Base-by-base conservation (phyloP, 2,888 invertebrate genomes). In the Pachycephus smyrnensis region DNA sequence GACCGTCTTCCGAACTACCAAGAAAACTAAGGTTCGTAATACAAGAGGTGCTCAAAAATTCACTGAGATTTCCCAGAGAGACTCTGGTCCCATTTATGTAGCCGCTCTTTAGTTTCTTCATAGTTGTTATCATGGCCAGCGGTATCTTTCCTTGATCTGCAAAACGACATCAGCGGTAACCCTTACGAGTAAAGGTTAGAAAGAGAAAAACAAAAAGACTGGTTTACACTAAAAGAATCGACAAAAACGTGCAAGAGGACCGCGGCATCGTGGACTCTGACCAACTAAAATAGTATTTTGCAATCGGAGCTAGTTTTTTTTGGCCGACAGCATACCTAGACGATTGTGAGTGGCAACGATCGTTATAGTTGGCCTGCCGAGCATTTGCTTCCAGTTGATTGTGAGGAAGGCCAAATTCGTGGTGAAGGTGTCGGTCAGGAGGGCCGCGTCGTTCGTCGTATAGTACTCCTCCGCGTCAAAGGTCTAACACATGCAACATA, bases 31-130 rank as follows among this genome's bases (percentile, higher is more conserved):
- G 93, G 92, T 99, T 98, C 1, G 98, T 98, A 74, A 99, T 97
- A 82, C 99, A 99, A 3, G 99, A 99, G 0, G 99, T 99, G 88
- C 96, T 98, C 79, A 99, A 93, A 91, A 99, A 99, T 85, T 99
- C 99, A 82, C 96, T 96, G 40, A 99, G 92, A 90, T 96, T 96
- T n/a, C 99, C 99, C 80, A 99, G 93, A 79, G 98, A 97, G 0
- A 99, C 99, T 86, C 99, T 94, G 0, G 99, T 99, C n/a, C 99
- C 99, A 89, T 98, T 98, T 77, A 99, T 98, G 90, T 99, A 99
- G 12, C 99, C 99, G 80, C 98, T 98, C 92, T 98, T 98, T 4
- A 99, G 93, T 92, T 99, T 99, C 90, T 98, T 98, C 95, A 99
- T 97, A 1, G 99, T 99, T 3, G 98, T 98, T 85, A 99, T 96